Conservation (phyloP, 2,797 vertebrate genomes). For the Smutsia gigantea region DNA sequence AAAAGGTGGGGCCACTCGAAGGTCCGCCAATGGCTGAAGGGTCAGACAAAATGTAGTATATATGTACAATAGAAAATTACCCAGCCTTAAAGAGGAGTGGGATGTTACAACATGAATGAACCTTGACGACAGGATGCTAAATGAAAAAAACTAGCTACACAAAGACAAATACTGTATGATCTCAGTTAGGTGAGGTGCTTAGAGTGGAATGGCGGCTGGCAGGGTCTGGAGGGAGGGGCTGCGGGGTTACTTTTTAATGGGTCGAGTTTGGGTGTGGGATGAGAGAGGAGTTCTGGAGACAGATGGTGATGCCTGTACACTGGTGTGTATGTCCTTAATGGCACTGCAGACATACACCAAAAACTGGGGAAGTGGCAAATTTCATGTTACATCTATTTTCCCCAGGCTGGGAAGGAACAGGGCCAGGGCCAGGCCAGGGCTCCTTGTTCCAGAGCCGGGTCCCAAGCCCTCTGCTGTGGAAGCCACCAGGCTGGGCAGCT, state of each 20-base stretch:
- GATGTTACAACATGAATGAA: neutral
- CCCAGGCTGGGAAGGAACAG: too few relatives aligned
- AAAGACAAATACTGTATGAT: neutral
- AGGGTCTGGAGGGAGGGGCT: neutral
- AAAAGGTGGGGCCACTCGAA: neutral
- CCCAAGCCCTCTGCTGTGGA: neutral
- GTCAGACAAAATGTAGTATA: neutral
- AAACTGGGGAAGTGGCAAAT: neutral
- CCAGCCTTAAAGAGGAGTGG: neutral
- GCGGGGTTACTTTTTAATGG: too few relatives aligned
- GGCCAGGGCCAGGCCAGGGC: neutral
- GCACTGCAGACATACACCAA: neutral
- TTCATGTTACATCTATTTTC: too few relatives aligned
- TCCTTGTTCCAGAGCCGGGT: neutral
- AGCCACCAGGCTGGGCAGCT: too few relatives aligned
- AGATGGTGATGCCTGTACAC: neutral
- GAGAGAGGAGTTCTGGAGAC: neutral
- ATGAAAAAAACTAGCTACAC: neutral
- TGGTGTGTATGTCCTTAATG: too few relatives aligned
- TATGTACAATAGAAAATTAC: fast-evolving
- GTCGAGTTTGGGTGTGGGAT: neutral
- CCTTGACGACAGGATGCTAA: neutral
- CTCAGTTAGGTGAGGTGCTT: neutral
- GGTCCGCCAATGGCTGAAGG: too few relatives aligned
- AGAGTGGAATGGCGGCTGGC: neutral